Conservation (phyloP, 2,113 vertebrate species). For the Alces alces region DNA sequence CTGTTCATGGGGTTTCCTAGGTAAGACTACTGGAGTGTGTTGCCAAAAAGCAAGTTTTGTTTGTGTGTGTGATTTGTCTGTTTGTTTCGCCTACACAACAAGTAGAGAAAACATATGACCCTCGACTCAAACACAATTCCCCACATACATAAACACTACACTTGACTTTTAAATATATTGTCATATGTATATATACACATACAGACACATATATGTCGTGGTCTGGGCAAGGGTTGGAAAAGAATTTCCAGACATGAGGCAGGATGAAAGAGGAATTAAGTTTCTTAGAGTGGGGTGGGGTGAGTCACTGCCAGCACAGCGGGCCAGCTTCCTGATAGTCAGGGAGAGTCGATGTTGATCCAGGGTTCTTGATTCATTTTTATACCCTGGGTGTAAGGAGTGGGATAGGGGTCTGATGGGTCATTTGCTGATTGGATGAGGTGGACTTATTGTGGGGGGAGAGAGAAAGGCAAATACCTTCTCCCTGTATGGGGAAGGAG, state of each 20-base stretch:
- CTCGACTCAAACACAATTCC: accelerated
- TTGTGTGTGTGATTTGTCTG: background rate
- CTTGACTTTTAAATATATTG: background rate
- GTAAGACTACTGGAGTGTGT: background rate
- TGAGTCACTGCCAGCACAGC: background rate
- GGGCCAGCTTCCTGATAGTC: background rate
- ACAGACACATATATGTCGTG: background rate
- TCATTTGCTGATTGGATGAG: background rate
- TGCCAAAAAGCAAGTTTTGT: background rate
- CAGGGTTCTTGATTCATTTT: background rate
- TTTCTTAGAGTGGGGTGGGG: background rate
- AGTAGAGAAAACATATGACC: background rate
- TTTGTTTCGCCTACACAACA: background rate
- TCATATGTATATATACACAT: background rate
- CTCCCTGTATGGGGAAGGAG: background rate
- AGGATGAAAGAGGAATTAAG: background rate
- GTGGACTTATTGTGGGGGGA: background rate
- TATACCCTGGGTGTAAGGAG: background rate
- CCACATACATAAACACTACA: background rate
- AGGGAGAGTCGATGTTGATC: accelerated
- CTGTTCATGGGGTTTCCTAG: background rate
- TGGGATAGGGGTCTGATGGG: background rate
- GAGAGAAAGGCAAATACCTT: background rate
- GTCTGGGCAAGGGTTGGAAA: background rate
- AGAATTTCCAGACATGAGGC: background rate